These are phyloP conservation scores for Agrilus mali DNA, from an alignment of 2,888 invertebrate genomes.

Conservation along the genomic window DNA sequence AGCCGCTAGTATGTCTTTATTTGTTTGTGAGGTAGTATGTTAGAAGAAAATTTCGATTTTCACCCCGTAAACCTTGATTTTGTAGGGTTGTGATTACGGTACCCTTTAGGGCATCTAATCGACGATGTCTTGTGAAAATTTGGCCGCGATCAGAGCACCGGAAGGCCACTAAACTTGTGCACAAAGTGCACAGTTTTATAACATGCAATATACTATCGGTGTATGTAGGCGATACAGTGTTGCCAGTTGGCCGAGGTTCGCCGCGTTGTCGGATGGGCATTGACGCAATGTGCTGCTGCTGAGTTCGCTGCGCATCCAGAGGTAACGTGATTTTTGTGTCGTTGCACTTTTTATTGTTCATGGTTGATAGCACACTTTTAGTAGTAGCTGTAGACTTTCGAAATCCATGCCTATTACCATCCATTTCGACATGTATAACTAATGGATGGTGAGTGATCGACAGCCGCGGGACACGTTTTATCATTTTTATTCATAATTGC, in stretches of 20 bases:
- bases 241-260: conserved; percentile 11
- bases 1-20: conserved; percentile 16
- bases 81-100: conserved; percentile 11
- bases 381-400: conserved; percentile 5
- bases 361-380: conserved; percentile 3
- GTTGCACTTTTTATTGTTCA: conserved; percentile 8
- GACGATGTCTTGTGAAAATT: conserved; percentile 10
- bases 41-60: conserved; percentile 7
- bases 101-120: conserved; percentile 1
- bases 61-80: conserved; percentile 3
- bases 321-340: conserved; percentile 14
- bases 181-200: conserved; percentile 18
- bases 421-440: not conserved
- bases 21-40: conserved; percentile 10
- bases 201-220: conserved; percentile 19
- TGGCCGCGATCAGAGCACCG: conserved; percentile 8
- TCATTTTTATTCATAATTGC: too few species aligned
- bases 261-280: conserved; percentile 11
- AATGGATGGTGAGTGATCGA: too few species aligned
- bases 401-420: not conserved
- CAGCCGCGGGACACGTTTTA: too few species aligned
- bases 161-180: conserved; percentile 10
- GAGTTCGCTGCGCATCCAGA: conserved; percentile 11
- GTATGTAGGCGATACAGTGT: conserved; percentile 21
- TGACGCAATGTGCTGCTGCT: conserved; percentile 16